Evolutionary conservation across 2,797 vertebrate genomes (phyloP).

Genomic region (Tokudaia tokunoshimensis): DNA sequence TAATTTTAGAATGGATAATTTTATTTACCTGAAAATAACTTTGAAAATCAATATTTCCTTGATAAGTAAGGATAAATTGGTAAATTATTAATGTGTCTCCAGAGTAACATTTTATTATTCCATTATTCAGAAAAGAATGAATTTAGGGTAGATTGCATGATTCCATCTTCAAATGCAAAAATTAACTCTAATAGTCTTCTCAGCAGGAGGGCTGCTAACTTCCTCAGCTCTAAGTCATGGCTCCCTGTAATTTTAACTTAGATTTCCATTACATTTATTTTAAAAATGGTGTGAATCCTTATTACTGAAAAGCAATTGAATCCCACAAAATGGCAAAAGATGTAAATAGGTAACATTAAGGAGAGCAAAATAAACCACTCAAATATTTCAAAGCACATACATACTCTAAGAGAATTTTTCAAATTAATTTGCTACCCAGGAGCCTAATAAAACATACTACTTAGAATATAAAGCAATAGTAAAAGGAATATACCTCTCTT

Average conservation of each 20-base stretch:
- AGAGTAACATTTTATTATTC: slow-evolving; percentile 38
- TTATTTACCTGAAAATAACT: slow-evolving; percentile 37
- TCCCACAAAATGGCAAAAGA: slow-evolving; percentile 68
- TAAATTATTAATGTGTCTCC: slow-evolving; percentile 30
- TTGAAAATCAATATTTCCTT: slow-evolving; percentile 56
- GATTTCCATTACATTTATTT: slow-evolving; percentile 73
- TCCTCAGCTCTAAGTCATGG: slow-evolving; percentile 65
- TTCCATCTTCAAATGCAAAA: slow-evolving; percentile 71
- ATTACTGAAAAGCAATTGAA: slow-evolving; percentile 73
- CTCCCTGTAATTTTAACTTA: slow-evolving; percentile 73
- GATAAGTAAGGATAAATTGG: slow-evolving; percentile 28
- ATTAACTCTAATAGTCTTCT: slow-evolving; percentile 75
- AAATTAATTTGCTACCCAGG: slow-evolving; percentile 66
- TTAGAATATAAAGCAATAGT: slow-evolving; percentile 65
- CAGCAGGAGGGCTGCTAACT: slow-evolving; percentile 72
- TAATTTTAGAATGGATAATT: background rate
- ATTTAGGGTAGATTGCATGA: slow-evolving; percentile 61
- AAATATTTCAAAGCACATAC: slow-evolving; percentile 52
- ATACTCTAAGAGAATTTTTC: slow-evolving; percentile 66
- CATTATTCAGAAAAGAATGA: slow-evolving; percentile 63
- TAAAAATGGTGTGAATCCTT: slow-evolving; percentile 74
- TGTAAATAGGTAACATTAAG: slow-evolving; percentile 77
- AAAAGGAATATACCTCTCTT: slow-evolving; percentile 57
- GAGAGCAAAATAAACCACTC: slow-evolving; percentile 46
- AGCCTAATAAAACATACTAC: slow-evolving; percentile 66